Base-by-base conservation (phyloP, 2,888 invertebrate species). In the Pristionchus maxplancki region DNA sequence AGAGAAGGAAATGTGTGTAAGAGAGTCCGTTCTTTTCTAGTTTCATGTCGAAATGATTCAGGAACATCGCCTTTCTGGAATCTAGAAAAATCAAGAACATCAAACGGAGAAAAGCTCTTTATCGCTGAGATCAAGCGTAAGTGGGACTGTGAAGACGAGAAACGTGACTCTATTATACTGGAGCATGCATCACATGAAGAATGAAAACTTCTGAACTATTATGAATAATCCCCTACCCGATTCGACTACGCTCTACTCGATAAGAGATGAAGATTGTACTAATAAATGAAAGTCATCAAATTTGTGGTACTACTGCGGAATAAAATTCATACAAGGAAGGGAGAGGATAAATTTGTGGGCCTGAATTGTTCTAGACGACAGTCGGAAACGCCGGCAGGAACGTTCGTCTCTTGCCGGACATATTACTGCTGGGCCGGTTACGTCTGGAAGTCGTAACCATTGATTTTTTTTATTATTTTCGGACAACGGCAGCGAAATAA, bases 381-480 rank as follows among this genome's bases (percentile, higher is more conserved):
- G 82, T 83, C 31, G 50, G 82, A 53, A 44, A 83, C 5, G 82
- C 82, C 0, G 82, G 82, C 50, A 83, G 82, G 53, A 83, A 53
- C n/a, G 40, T 78, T 4, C 82, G 31, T 0, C 82, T 44, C 53
- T 53, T 83, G 24, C 53, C 53, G 11, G 53, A 28, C 53, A 34
- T 44, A 1, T 53, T 20, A 17, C 17, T 24, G 34, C 37, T 50
- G 20, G 82, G 82, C 1, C 82, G 50, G 4, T 50, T 24, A 1
- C 82, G 31, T 24, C 82, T 78, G n/a, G 0, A 74, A 74, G 11
- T 9, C n/a, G n/a, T n/a, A n/a, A n/a, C n/a, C n/a, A n/a, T n/a
- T 11, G 44, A 44, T 9, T 44, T 44, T 44, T n/a, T n/a, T n/a
- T n/a, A n/a, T n/a, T n/a, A n/a, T n/a, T n/a, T n/a, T n/a, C n/a